phyloP scores from a whole-genome alignment of 2,113 vertebrate species.

The Aptenodytes forsteri region DNA sequence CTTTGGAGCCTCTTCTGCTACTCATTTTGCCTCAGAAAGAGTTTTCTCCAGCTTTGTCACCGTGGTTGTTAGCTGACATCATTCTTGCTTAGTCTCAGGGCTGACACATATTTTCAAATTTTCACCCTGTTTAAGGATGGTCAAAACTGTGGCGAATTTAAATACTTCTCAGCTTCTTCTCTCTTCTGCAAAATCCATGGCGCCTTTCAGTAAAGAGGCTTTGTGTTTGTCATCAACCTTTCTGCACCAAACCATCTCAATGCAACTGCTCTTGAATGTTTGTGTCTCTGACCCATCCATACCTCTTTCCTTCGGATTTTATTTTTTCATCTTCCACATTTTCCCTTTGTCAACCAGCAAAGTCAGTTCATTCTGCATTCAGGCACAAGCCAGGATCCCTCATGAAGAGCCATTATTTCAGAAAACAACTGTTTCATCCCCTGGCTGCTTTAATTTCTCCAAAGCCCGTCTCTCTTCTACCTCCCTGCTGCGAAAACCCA shows the following conservation, averaged over 20 bases:
- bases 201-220: background rate
- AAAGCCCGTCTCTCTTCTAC: background rate
- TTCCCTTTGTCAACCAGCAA: background rate
- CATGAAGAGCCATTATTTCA: background rate
- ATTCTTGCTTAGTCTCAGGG: background rate
- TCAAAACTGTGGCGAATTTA: background rate
- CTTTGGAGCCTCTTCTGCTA: background rate
- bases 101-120: background rate
- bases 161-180: background rate
- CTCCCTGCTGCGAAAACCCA: background rate
- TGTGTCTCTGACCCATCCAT: background rate
- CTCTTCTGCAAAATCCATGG: background rate
- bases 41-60: background rate
- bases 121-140: background rate
- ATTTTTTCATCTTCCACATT: background rate
- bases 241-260: background rate
- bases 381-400: background rate
- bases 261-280: background rate
- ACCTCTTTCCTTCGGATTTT: background rate
- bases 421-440: background rate
- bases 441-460: background rate
- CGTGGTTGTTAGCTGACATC: background rate
- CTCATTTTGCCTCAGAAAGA: background rate
- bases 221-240: background rate
- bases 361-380: background rate